Percentiles rank a stretch among this genome's conserved stretches.
Evolutionary conservation across 1,140 invertebrate species (phyloP).

Genomic region (Ladona fulva): DNA sequence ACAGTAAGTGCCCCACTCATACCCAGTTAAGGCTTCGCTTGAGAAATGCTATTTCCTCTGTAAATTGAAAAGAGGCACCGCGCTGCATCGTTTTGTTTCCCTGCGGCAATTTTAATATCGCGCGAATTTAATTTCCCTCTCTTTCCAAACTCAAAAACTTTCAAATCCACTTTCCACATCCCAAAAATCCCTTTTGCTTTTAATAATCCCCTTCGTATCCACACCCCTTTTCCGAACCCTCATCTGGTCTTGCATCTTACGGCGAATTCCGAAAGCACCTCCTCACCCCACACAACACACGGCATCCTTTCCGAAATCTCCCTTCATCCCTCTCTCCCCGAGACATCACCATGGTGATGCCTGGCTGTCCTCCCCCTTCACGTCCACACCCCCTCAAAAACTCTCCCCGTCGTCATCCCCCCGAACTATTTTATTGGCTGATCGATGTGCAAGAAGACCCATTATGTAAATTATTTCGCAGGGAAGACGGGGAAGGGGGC

Average conservation of each 20-base stretch:
- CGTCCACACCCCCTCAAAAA: neutral
- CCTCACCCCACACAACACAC: neutral
- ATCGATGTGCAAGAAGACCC: conserved; percentile 7
- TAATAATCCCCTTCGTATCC: neutral
- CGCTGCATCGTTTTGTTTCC: too few relatives aligned
- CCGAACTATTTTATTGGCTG: conserved; percentile 1
- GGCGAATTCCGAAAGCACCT: neutral
- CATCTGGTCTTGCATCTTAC: neutral
- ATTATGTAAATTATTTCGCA: conserved; percentile 10
- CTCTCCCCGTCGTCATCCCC: neutral
- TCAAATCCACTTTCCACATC: neutral
- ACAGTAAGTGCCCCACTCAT: too few relatives aligned
- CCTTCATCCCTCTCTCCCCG: neutral
- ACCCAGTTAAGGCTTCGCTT: too few relatives aligned
- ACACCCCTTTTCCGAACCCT: neutral
- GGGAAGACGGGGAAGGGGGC: neutral
- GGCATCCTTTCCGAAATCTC: neutral
- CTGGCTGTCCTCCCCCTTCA: neutral
- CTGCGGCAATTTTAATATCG: neutral
- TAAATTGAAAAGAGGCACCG: too few relatives aligned
- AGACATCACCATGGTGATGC: neutral
- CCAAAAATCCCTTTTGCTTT: neutral
- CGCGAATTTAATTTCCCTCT: neutral
- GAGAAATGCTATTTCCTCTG: too few relatives aligned
- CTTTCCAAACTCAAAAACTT: neutral